phyloP scores from a whole-genome alignment of 2,797 vertebrate species.

The Microcaecilia unicolor region DNA sequence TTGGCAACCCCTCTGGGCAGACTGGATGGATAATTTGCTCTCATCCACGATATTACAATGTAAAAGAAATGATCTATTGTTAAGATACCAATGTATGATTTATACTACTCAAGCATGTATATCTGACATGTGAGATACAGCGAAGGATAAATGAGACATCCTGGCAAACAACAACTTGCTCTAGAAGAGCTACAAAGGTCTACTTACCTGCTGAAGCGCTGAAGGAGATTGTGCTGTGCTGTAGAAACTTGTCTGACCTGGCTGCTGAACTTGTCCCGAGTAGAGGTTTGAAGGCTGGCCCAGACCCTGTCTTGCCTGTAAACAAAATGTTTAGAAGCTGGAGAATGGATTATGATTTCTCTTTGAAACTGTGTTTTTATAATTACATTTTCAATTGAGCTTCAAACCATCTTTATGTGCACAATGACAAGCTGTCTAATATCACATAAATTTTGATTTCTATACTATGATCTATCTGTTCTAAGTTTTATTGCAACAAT shows the following conservation, averaged over 20 bases:
- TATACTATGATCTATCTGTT: too few relatives aligned
- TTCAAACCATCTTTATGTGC: neutral
- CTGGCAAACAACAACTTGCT: conserved; percentile 34
- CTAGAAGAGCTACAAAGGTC: conserved; percentile 60
- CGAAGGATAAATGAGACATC: neutral
- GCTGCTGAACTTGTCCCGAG: conserved; percentile 91
- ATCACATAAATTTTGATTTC: neutral
- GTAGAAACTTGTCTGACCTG: conserved; percentile 92
- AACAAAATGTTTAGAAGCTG: too few relatives aligned
- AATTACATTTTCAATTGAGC: neutral
- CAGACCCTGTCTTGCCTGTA: conserved; percentile 86
- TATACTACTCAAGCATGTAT: too few relatives aligned
- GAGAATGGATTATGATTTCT: too few relatives aligned
- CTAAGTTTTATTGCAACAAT: too few relatives aligned
- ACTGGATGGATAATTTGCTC: too few relatives aligned
- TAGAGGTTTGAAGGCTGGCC: conserved; percentile 95
- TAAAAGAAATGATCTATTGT: too few relatives aligned
- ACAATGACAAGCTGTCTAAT: too few relatives aligned
- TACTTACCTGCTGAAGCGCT: conserved; percentile 89
- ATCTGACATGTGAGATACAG: neutral
- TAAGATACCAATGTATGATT: too few relatives aligned
- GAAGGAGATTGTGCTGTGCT: conserved; percentile 90
- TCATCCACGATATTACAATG: too few relatives aligned
- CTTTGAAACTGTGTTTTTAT: too few relatives aligned
- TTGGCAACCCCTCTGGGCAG: too few relatives aligned